Base-by-base conservation (phyloP, 1,140 invertebrate species). In the Colletes gigas region DNA sequence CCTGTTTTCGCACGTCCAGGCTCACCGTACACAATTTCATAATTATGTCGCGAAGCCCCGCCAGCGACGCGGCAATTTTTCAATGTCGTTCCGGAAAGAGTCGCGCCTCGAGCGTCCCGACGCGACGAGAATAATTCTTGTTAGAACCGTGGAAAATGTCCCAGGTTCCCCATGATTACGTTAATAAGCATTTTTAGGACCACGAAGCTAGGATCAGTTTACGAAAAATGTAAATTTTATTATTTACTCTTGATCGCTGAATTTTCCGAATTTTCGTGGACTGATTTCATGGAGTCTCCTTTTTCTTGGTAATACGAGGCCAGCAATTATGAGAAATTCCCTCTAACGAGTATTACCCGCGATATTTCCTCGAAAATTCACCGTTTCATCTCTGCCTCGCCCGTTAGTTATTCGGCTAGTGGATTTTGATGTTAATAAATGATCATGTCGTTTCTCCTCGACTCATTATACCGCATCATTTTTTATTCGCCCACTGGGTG, bases 381-480 rank as follows among this genome's bases (percentile, higher is more conserved):
- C 30, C 30, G 30, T 30, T 30, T 30, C 30, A 30, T 30, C 30
- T 30, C 30, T 30, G 30, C 30, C 30, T 30, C 30, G 30, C 30
- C 21, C 14, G 73, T 55, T 57, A 76, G 14, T 44, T 66, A 66
- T 19, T 47, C 73, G 17, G n/a, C 63, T 15, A 6, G 4, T 19
- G 17, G 15, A 57, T 76, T 76, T 68, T 2, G 17, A 15, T 3
- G 14, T 59, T 59, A 59, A 76, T 65, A 47, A 76, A 68, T 59
- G 74, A 59, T n/a, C 47, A 59, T 12, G n/a, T 68, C 54, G n/a
- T 68, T 10, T 10, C n/a, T 9, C 14, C 30, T 15, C 5, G 1
- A 9, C 54, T 68, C 65, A 39, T 59, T 47, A 59, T 6, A 15
- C 1, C 4, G 54, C 6, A 57, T 59, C 15, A 68, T 68, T 76